Percentiles rank a stretch among this genome's conserved stretches.
Conservation (phyloP, 1,140 invertebrate genomes). For the Musca vetustissima region DNA sequence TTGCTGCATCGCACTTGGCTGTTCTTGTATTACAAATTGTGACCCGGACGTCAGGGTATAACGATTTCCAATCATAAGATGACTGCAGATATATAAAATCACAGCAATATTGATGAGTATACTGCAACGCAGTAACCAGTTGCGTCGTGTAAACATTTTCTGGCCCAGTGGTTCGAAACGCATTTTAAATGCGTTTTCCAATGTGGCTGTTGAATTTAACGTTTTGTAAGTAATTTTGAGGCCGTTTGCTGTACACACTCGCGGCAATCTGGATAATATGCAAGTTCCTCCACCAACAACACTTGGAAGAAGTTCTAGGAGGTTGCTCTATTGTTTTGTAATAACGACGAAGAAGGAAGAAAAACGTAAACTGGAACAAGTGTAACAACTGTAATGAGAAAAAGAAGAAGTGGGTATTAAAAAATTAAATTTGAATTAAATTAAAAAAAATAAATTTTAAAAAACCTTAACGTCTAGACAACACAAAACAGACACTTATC, state of each 20-base stretch:
- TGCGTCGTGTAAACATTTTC: slow-evolving; percentile 63
- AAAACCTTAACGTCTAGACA: too few relatives aligned
- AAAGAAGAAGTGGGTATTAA: too few relatives aligned
- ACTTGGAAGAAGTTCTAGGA: too few relatives aligned
- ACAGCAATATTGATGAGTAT: slow-evolving; percentile 73
- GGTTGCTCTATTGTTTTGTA: too few relatives aligned
- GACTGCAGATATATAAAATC: slow-evolving; percentile 67
- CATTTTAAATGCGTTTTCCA: slow-evolving; percentile 35
- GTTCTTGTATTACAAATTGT: slow-evolving; percentile 49
- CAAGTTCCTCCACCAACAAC: too few relatives aligned
- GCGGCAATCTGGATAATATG: background rate
- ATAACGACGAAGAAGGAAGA: too few relatives aligned
- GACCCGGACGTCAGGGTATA: slow-evolving; percentile 47
- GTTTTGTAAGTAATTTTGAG: slow-evolving; percentile 28
- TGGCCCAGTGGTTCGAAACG: slow-evolving; percentile 52
- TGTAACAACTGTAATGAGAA: too few relatives aligned
- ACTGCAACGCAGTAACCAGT: slow-evolving; percentile 72
- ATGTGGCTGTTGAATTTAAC: slow-evolving; percentile 1
- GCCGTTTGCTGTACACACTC: slow-evolving; percentile 27
- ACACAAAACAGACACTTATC: too few relatives aligned
- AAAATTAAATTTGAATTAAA: too few relatives aligned
- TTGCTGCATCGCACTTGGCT: slow-evolving; percentile 32
- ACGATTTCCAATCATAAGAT: slow-evolving; percentile 55
- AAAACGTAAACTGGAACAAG: too few relatives aligned
- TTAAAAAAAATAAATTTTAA: too few relatives aligned